phyloP scores from a whole-genome alignment of 2,888 invertebrate species.

The Archips xylosteana region DNA sequence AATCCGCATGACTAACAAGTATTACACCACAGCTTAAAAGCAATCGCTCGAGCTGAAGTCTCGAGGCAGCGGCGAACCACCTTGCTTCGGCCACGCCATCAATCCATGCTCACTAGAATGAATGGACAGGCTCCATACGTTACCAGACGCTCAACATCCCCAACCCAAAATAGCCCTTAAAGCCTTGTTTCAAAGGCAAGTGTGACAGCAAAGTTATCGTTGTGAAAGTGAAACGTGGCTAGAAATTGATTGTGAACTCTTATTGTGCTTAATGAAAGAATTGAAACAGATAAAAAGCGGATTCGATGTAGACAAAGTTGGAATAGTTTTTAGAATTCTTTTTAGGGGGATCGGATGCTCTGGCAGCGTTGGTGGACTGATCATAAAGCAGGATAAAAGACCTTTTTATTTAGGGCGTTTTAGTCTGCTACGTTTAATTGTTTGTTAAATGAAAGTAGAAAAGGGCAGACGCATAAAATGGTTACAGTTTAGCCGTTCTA shows the following conservation, averaged over 20 bases:
- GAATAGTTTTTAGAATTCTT: constrained; percentile 37
- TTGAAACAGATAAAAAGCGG: constrained; percentile 76
- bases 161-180: constrained; percentile 53
- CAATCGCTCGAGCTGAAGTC: constrained; percentile 59
- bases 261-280: constrained; percentile 82
- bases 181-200: constrained; percentile 45
- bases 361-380: not conserved
- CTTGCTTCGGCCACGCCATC: constrained; percentile 76
- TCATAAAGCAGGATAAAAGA: constrained; percentile 8
- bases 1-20: constrained; percentile 2
- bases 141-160: constrained; percentile 49
- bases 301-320: constrained; percentile 49
- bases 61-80: constrained; percentile 68
- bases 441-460: not conserved
- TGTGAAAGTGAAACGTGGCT: constrained; percentile 63
- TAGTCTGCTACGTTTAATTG: constrained; percentile 2
- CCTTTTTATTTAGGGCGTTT: not conserved
- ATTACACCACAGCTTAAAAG: constrained; percentile 25
- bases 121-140: constrained; percentile 75
- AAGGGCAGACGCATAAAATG: not conserved
- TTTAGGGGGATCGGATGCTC: constrained; percentile 13
- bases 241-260: constrained; percentile 81
- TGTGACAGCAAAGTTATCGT: constrained; percentile 47
- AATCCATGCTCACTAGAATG: constrained; percentile 82
- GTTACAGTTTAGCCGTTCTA: not conserved